These are phyloP conservation scores for Dasypolia templi DNA, from an alignment of 2,888 invertebrate genomes.

Conservation along the genomic window DNA sequence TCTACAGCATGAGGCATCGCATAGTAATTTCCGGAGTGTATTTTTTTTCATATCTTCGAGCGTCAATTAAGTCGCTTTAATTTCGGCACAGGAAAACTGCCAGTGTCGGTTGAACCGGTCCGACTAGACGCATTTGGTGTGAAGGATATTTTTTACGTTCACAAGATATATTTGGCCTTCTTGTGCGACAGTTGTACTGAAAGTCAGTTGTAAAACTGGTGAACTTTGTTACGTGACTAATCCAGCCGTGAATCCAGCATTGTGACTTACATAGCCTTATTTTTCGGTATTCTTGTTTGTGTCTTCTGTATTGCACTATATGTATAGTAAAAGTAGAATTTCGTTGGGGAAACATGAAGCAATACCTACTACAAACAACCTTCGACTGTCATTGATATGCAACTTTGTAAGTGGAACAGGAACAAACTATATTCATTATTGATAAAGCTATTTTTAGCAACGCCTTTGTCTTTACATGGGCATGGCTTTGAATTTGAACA, in stretches of 20 bases:
- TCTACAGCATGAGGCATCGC: slow-evolving; percentile 69
- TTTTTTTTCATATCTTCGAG: slow-evolving; percentile 71
- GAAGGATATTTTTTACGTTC: slow-evolving; percentile 82
- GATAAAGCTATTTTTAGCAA: slow-evolving; percentile 44
- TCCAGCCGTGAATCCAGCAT: slow-evolving; percentile 43
- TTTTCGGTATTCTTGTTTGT: slow-evolving; percentile 24
- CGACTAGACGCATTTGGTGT: slow-evolving; percentile 72
- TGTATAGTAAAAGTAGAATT: slow-evolving; percentile 29
- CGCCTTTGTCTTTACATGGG: slow-evolving; percentile 20
- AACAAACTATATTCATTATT: slow-evolving; percentile 49
- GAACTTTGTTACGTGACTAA: slow-evolving; percentile 68
- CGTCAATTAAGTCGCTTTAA: slow-evolving; percentile 79
- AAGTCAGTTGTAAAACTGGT: slow-evolving; percentile 71
- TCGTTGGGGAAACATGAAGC: slow-evolving; percentile 31
- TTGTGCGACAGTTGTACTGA: slow-evolving; percentile 71
- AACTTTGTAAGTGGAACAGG: slow-evolving; percentile 45
- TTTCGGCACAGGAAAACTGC: slow-evolving; percentile 78
- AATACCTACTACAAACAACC: slow-evolving; percentile 40
- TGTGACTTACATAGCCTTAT: slow-evolving; percentile 33
- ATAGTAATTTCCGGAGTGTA: slow-evolving; percentile 81
- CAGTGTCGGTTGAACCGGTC: slow-evolving; percentile 80
- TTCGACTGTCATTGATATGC: slow-evolving; percentile 52
- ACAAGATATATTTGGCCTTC: slow-evolving; percentile 74
- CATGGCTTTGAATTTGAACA: slow-evolving; percentile 14
- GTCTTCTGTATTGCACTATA: slow-evolving; percentile 14